Conservation (phyloP, 2,888 invertebrate species). For the Acleris holmiana region DNA sequence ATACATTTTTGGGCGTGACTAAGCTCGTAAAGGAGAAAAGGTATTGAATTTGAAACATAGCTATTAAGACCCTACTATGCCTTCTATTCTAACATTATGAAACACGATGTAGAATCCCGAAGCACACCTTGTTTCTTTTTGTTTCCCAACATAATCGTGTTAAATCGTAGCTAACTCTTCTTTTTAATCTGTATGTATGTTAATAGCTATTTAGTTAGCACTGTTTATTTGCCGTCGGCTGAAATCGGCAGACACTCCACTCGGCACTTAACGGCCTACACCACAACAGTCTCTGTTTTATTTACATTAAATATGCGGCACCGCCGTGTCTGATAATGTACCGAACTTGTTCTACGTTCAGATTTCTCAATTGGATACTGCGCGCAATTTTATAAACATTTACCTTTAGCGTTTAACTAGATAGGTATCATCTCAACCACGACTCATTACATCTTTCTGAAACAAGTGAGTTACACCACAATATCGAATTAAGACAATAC, state of each 20-base stretch:
- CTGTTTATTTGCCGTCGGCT: constrained; percentile 3
- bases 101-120: not conserved
- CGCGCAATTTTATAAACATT: not conserved
- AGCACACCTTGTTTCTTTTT: not conserved
- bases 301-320: constrained; percentile 5
- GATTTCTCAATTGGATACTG: constrained; percentile 1
- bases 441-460: constrained; percentile 3
- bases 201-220: not conserved
- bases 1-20: constrained; percentile 22
- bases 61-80: not conserved
- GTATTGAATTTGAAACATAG: too few species aligned
- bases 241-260: not conserved
- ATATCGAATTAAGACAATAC: constrained; percentile 43
- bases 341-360: not conserved
- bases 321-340: constrained; percentile 1
- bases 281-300: constrained; percentile 1
- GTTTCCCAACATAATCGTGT: not conserved
- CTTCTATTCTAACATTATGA: constrained; percentile 1
- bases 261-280: constrained; percentile 10
- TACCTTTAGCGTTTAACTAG: not conserved
- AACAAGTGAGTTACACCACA: constrained; percentile 17
- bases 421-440: not conserved
- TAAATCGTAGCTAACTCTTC: not conserved
- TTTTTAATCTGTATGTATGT: not conserved
- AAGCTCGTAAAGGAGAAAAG: constrained; percentile 7